These are phyloP conservation scores for Psittacara wagleri DNA, from an alignment of 2,113 vertebrate genomes.

Conservation along the genomic window DNA sequence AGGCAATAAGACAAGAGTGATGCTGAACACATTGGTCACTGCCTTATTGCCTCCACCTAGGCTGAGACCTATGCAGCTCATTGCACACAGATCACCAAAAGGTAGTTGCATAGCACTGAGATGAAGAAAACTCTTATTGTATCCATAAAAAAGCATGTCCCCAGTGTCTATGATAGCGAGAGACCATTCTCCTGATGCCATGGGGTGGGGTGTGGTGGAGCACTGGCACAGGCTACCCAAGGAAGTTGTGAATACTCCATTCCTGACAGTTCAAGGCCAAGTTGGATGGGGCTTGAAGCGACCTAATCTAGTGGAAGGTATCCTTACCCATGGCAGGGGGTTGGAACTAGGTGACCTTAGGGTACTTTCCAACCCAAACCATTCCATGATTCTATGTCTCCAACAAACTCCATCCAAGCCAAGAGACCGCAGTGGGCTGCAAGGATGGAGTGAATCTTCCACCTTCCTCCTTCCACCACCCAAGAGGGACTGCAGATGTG, in stretches of 20 bases:
- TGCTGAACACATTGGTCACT: neutral
- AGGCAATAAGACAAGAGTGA: neutral
- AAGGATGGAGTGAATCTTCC: fast-evolving
- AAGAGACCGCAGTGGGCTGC: fast-evolving
- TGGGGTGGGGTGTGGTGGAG: neutral
- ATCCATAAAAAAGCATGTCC: fast-evolving
- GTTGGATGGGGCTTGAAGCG: neutral
- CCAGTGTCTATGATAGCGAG: neutral
- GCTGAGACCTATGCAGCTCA: neutral
- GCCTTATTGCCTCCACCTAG: neutral
- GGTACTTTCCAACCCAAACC: neutral
- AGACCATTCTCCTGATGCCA: neutral
- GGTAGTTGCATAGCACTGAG: neutral
- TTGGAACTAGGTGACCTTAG: neutral
- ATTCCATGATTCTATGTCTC: neutral
- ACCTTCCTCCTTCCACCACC: neutral
- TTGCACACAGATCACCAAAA: neutral
- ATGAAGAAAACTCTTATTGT: neutral
- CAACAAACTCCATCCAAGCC: neutral
- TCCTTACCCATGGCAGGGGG: neutral
- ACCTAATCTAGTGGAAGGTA: neutral
- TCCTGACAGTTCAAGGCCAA: neutral
- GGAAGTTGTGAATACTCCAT: neutral
- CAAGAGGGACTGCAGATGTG: fast-evolving
- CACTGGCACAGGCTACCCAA: neutral